phyloP scores from a whole-genome alignment of 2,888 invertebrate genomes.

The Microdon myrmicae region DNA sequence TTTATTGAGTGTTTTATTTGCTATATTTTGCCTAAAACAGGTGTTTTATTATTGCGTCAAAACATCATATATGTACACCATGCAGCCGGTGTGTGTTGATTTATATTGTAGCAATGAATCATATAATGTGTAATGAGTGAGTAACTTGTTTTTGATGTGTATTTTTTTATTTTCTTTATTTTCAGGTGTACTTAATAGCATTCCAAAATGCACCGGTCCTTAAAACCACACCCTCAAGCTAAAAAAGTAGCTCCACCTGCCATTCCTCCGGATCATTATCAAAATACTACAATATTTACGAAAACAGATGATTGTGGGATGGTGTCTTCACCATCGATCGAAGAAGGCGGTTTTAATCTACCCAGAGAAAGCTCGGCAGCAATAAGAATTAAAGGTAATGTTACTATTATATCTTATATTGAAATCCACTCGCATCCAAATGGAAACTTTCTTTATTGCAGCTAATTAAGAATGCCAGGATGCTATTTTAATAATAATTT shows the following conservation, averaged over 20 bases:
- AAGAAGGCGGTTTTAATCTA: conserved; percentile 66
- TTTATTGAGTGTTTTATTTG: too few relatives aligned
- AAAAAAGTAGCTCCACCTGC: conserved; percentile 92
- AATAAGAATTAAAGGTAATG: conserved; percentile 65
- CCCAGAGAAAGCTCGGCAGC: conserved; percentile 66
- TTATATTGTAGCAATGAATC: too few relatives aligned
- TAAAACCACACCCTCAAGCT: conserved; percentile 83
- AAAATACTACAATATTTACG: conserved; percentile 46
- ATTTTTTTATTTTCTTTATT: conserved; percentile 17
- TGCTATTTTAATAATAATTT: background rate
- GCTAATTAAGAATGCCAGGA: background rate
- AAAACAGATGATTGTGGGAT: conserved; percentile 59
- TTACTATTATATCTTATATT: background rate
- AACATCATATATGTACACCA: too few relatives aligned
- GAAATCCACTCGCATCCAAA: background rate
- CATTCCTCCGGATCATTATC: conserved; percentile 78
- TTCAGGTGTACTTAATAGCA: conserved; percentile 35
- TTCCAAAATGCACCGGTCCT: conserved; percentile 90
- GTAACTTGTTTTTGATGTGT: conserved; percentile 2
- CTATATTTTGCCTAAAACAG: too few relatives aligned
- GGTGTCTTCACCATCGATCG: conserved; percentile 66
- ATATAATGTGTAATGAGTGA: conserved; percentile 37
- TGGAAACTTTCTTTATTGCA: background rate
- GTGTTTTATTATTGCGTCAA: too few relatives aligned
- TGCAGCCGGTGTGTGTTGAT: too few relatives aligned